Conservation (phyloP, 2,113 vertebrate species). For the Oncorhynchus keta region DNA sequence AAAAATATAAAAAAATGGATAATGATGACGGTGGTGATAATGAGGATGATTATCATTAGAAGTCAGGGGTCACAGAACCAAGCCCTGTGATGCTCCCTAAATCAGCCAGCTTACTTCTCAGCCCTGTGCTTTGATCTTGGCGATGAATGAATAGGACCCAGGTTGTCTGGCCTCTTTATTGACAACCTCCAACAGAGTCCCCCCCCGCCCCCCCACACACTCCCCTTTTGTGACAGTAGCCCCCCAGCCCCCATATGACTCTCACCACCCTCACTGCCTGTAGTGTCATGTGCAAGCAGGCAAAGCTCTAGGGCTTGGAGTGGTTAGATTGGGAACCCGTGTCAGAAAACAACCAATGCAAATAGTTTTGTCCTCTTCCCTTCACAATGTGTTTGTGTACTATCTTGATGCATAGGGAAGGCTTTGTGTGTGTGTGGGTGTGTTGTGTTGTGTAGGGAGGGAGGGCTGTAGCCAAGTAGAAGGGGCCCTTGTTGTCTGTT, state of each 20-base stretch:
- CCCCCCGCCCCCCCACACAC: slow-evolving; percentile 17
- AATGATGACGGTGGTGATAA: background rate
- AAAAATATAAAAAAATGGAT: background rate
- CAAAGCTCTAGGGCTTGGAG: slow-evolving; percentile 30
- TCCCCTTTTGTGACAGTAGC: slow-evolving; percentile 46
- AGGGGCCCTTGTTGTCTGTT: slow-evolving; percentile 39
- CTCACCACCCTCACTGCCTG: background rate
- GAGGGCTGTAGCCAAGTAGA: slow-evolving; percentile 26
- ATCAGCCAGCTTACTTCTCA: background rate
- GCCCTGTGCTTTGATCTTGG: slow-evolving; percentile 63
- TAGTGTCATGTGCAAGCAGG: slow-evolving; percentile 13
- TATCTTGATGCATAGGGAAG: slow-evolving; percentile 13
- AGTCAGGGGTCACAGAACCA: slow-evolving; percentile 68
- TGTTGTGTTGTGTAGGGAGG: slow-evolving; percentile 40
- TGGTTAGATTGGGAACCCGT: slow-evolving; percentile 30
- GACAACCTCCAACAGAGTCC: slow-evolving; percentile 68
- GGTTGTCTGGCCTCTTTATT: slow-evolving; percentile 62
- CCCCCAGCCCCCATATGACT: slow-evolving; percentile 38
- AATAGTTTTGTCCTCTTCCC: slow-evolving; percentile 49
- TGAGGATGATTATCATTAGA: background rate
- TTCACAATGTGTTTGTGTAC: slow-evolving; percentile 52
- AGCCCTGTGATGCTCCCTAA: slow-evolving; percentile 57
- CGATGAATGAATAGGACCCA: slow-evolving; percentile 53
- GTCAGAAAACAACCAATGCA: slow-evolving; percentile 35
- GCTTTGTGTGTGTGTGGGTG: slow-evolving; percentile 5